Evolutionary conservation across 2,888 invertebrate species (phyloP), one percentile per base, ranked within the genome.

Genomic region (Spodoptera picta): DNA sequence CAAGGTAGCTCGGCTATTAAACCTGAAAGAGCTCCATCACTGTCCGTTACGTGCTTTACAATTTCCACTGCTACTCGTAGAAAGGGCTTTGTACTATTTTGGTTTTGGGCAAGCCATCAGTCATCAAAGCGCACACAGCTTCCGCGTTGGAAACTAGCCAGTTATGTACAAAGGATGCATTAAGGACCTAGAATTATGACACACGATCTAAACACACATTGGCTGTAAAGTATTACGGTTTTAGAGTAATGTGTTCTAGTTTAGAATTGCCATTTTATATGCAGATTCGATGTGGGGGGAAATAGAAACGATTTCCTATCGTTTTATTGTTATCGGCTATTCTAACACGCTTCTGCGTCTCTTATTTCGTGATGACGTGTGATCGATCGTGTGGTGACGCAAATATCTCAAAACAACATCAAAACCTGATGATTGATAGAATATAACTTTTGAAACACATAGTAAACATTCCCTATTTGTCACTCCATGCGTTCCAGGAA

Each of bases 121-220:
- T 83, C 85, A 79, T 80, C 84, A 76, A 77, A 77, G 68, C 61
- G 54, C 55, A 75, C 52, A 71, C 76, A 57, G 61, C 82, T 93
- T 93, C 93, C 93, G 89, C 84, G 85, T 92, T 93, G 93, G 93
- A 83, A 55, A 69, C 19, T 46, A 56, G 90, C 93, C 93, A 93
- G 84, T 68, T 65, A 72, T 79, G 83, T 87, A 90, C 91, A 91
- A 90, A 91, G 90, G 90, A 90, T 90, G 86, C 88, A 86, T 81
- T 81, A 83, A 84, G 85, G 86, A 83, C 80, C 79, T 72, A 69
- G 73, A 77, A 82, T 86, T 87, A 87, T 87, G 88, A 87, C 86
- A 81, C 77, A 84, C 78, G 79, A 86, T 81, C 82, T 83, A 83
- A 85, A 83, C 83, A 80, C 61, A 75, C 68, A 66, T 68, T 55